Evolutionary conservation across 1,140 invertebrate species (phyloP), one percentile per base, ranked within the genome.

Genomic region (Octopus sinensis): DNA sequence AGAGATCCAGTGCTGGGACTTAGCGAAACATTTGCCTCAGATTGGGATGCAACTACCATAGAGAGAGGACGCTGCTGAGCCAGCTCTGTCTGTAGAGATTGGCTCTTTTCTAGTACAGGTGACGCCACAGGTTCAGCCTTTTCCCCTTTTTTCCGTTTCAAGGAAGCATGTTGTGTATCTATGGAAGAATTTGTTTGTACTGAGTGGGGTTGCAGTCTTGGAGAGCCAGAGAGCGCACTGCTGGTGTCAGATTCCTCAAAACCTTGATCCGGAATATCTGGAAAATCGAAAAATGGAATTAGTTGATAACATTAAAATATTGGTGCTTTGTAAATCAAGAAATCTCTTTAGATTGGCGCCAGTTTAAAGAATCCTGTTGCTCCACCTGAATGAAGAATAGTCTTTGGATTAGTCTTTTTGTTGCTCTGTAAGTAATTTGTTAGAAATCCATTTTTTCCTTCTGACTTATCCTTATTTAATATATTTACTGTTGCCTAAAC

Each of bases 111-210:
- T 71, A 89, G 82, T 0, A 82, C 85, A 4, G 86, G 86, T 80
- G 84, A 86, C 43, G 76, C 76, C 4, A 75, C 53, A 0, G 84
- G 84, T 51, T 84, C 84, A 4, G 81, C 79, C 53, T 86, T 87
- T 52, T 87, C 86, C 6, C 83, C 84, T 81, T 92, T 92, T 86
- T 92, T 92, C 80, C 92, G 86, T 82, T 92, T 91, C 68, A 93
- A 85, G 6, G 92, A 93, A 30, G 92, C 90, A 87, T 93, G 92
- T 81, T 92, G 92, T 10, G 92, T 92, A 86, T 92, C 92, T 79
- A 90, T 81, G 23, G 88, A 78, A 77, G 80, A 73, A 73, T 73
- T 73, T 13, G 68, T 73, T 43, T 77, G 76, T 77, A 51, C 76
- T 53, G 76, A 77, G 43, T 77, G 76, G 43, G 76, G 76, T 53